Evolutionary conservation across 2,797 vertebrate species (phyloP), one percentile per base, ranked within the genome.

Genomic region (Parauchenoglanis punctatus): DNA sequence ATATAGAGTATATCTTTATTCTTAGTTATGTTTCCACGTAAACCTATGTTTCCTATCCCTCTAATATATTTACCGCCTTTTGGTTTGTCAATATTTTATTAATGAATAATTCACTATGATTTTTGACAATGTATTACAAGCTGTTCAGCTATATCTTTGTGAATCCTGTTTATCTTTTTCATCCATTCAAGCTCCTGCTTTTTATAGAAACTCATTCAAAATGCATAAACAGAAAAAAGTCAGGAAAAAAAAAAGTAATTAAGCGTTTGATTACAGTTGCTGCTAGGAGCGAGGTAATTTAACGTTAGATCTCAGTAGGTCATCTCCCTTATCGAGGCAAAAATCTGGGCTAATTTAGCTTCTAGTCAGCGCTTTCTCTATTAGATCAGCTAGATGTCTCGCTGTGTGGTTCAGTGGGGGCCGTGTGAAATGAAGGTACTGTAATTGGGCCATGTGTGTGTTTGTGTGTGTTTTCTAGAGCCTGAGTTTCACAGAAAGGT

Each of bases 401-500:
- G 44, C 86, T 63, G 86, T 83, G 84, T 67, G 63, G 73, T 54
- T 84, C 77, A 87, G 31, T 89, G 52, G 56, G 44, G 86, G 58
- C 63, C 23, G 63, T 85, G 76, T 90, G 73, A 88, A 54, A 44
- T 77, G 85, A 40, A 67, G 83, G 49, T 81, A 65, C 61, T 72
- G 56, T 87, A 78, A 85, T 72, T 86, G 77, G 46, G 76, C 40
- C 73, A 18, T 25, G 81, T 84, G 68, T 81, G 44, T 84, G 12
- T 63, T 46, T 85, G 61, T 87, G 70, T 25, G 59, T 70, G 31
- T 58, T 81, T 59, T 44, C 76, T 76, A 59, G 25, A n/a, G 44
- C 46, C 7, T 25, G 75, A 44, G 68, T 86, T 86, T 72, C 78
- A 87, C 52, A 81, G 85, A 91, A 86, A 89, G 89, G 82, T 90